Conservation (phyloP, 2,113 vertebrate genomes). For the Setophaga coronata region DNA sequence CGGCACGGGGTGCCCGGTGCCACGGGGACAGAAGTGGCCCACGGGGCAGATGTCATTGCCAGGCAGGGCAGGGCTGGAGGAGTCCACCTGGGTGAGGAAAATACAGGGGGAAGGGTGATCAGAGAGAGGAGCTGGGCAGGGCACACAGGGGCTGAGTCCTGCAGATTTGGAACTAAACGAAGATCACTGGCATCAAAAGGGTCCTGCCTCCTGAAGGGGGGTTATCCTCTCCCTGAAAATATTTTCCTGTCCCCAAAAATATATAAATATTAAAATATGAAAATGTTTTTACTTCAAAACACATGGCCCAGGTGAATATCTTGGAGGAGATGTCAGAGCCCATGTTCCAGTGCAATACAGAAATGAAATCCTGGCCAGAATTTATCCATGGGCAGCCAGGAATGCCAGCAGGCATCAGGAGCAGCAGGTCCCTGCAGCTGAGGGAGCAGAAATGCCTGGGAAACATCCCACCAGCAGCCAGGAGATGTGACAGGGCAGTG, state of each 20-base stretch:
- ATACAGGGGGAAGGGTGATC: accelerated
- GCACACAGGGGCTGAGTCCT: accelerated
- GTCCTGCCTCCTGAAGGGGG: background rate
- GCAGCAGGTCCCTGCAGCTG: background rate
- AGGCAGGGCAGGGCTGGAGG: constrained; percentile 39
- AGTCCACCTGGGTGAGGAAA: constrained; percentile 73
- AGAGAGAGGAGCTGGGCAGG: background rate
- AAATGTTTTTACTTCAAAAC: background rate
- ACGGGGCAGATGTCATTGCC: constrained; percentile 81
- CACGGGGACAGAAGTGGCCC: constrained; percentile 87
- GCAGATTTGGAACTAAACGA: background rate
- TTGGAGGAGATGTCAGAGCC: background rate
- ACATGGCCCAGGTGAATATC: background rate
- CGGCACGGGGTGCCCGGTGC: constrained; percentile 77
- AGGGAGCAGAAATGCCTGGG: background rate
- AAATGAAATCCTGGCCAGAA: background rate
- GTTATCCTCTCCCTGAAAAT: background rate
- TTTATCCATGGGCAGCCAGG: background rate
- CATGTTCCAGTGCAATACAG: background rate
- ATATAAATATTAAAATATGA: background rate
- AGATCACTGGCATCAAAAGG: background rate
- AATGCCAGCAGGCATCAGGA: background rate
- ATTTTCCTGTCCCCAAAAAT: too few species aligned
- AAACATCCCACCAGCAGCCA: background rate
- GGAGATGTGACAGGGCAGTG: background rate